Evolutionary conservation across 1,140 invertebrate species (phyloP), one percentile per base, ranked within the genome.

Genomic region (Drosophila kohkoa): DNA sequence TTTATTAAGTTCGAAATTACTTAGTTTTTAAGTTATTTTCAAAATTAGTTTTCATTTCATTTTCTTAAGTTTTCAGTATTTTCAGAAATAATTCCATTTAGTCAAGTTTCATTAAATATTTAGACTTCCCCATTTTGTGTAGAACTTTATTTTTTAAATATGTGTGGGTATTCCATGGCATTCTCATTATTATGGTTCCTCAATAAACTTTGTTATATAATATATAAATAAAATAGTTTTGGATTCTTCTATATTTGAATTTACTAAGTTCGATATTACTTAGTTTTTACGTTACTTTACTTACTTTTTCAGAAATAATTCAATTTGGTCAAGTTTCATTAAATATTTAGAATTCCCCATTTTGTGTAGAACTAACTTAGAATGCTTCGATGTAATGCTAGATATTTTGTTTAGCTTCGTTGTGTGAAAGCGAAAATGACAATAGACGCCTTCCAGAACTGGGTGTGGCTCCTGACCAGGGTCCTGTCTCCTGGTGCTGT

Each of bases 341-440:
- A 25, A 1, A 3, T 41, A 38, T n/a, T 43, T 20, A 41, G 15
- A 11, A 30, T 1, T 43, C 35, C 43, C 58, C 1, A 32, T 10
- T 30, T 3, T 35, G n/a, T 8, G 51, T 52, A 54, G 28, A n/a
- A 5, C n/a, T 6, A 13, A 5, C 6, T 3, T 30, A 32, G 51
- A 54, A 32, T 54, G 51, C 11, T 52, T 52, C 51, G 51, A 32
- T 52, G 66, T 73, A 72, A 55, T 70, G 75, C 28, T 69, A 76
- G 64, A 52, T 52, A 64, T 64, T 64, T 51, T 52, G 16, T 51
- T 35, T 62, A 52, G 25, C 49, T 52, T 1, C 51, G 25, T 30
- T 32, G 51, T 15, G 41, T 77, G 77, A 82, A 77, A 67, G 75
- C 32, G 60, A 79, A 87, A 79, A 82, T 82, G 83, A 88, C 85